These are phyloP conservation scores for Pipistrellus pygmaeus DNA, from an alignment of 2,797 vertebrate genomes.

Conservation along the genomic window DNA sequence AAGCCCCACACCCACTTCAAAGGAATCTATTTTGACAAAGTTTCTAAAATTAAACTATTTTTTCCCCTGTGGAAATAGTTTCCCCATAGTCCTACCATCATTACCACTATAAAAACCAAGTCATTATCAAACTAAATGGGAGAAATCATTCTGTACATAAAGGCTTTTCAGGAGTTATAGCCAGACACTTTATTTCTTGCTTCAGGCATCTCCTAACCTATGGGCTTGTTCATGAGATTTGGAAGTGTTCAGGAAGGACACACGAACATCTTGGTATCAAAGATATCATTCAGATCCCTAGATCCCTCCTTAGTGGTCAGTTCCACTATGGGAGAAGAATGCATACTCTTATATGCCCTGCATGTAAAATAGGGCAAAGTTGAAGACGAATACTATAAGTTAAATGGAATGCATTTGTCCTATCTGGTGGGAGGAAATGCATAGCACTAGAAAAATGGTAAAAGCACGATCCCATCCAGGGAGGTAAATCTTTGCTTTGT, in stretches of 20 bases:
- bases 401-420: neutral
- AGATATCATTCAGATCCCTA: neutral
- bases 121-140: neutral
- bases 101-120: neutral
- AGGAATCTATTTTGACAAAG: neutral
- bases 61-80: neutral
- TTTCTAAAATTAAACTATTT: slow-evolving; percentile 16
- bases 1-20: neutral
- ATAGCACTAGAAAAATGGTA: neutral
- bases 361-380: neutral
- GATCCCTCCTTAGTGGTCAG: neutral
- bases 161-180: neutral
- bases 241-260: neutral
- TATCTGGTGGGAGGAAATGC: neutral
- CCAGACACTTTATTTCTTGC: neutral
- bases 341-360: neutral
- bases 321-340: neutral
- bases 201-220: neutral
- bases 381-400: neutral
- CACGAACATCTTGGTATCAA: neutral
- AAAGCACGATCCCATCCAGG: neutral
- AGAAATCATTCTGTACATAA: neutral
- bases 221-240: neutral
- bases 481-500: neutral
- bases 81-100: neutral